Conservation (phyloP, 1,140 invertebrate species). For the Drosophila mauritiana region DNA sequence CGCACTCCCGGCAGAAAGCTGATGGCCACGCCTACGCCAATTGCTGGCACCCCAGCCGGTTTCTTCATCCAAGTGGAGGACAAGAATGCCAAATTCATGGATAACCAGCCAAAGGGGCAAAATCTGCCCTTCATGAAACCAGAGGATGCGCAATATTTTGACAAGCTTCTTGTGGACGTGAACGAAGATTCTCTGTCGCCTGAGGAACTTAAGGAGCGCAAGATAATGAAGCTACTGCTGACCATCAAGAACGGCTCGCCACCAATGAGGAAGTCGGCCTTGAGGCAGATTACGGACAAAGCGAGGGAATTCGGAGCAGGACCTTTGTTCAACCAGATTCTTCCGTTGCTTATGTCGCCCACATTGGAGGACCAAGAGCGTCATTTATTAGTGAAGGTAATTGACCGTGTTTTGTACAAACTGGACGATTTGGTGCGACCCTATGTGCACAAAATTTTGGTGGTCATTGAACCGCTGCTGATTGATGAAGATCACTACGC, state of each 20-base stretch:
- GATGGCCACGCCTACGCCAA: constrained; percentile 98
- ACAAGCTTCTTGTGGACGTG: constrained; percentile 98
- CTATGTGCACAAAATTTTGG: constrained; percentile 99
- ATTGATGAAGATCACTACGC: constrained; percentile 99
- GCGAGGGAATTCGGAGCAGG: constrained; percentile 99
- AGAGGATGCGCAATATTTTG: constrained; percentile 99
- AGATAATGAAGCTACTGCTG: constrained; percentile 99
- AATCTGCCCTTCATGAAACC: constrained; percentile 99
- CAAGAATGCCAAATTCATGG: constrained; percentile 93
- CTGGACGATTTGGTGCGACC: constrained; percentile 99
- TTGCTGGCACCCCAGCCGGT: constrained; percentile 95
- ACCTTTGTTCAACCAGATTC: constrained; percentile 99
- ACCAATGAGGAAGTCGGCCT: constrained; percentile 98
- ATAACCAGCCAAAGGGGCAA: constrained; percentile 96
- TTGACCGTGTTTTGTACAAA: constrained; percentile 99
- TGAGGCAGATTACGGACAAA: constrained; percentile 99
- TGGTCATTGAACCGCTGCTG: constrained; percentile 99
- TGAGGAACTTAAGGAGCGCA: constrained; percentile 98
- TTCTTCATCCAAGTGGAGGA: constrained; percentile 98
- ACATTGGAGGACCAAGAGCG: constrained; percentile 99
- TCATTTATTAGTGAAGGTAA: constrained; percentile 99
- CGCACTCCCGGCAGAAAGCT: constrained; percentile 98
- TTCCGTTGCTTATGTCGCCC: constrained; percentile 99
- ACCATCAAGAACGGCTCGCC: constrained; percentile 99
- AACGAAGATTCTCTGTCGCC: constrained; percentile 98